These are phyloP conservation scores for Doris montereyensis DNA, from an alignment of 2,888 invertebrate species.

Conservation along the genomic window DNA sequence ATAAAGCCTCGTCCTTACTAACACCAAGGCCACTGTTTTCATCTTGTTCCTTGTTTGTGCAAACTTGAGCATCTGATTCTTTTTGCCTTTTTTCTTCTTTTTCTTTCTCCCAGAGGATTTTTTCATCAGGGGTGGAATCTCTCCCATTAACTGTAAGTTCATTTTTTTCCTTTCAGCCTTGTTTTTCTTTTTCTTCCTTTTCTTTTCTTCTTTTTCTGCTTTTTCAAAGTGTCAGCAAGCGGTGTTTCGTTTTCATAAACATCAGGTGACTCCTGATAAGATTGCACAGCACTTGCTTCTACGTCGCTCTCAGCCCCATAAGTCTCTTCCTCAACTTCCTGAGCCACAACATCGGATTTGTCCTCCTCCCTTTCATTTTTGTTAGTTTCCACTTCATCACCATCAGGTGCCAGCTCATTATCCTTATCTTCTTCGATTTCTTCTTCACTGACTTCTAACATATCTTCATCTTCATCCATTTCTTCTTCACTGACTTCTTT, in stretches of 20 bases:
- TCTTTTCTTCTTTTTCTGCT: not conserved
- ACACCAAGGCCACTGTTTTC: no score
- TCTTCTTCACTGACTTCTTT: no score
- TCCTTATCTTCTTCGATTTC: conserved; percentile 3
- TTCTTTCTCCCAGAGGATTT: not conserved
- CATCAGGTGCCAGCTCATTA: not conserved
- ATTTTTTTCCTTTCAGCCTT: not conserved
- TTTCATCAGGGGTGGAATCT: not conserved
- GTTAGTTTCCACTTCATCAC: not conserved
- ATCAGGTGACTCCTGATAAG: no score
- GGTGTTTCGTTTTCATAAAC: no score
- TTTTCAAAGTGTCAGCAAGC: no score
- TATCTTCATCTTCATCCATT: not conserved
- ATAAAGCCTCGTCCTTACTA: not conserved
- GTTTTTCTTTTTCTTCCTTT: not conserved
- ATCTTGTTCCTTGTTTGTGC: no score
- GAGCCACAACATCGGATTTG: not conserved
- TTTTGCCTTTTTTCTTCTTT: conserved; percentile 3
- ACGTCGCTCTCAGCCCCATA: no score
- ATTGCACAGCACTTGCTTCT: no score
- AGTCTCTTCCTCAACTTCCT: not conserved
- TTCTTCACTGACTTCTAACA: not conserved
- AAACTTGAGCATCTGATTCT: no score
- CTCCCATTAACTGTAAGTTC: not conserved
- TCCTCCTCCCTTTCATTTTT: not conserved